Evolutionary conservation across 1,140 invertebrate genomes (phyloP).

Genomic region (Cyrtorhinus lividipennis): DNA sequence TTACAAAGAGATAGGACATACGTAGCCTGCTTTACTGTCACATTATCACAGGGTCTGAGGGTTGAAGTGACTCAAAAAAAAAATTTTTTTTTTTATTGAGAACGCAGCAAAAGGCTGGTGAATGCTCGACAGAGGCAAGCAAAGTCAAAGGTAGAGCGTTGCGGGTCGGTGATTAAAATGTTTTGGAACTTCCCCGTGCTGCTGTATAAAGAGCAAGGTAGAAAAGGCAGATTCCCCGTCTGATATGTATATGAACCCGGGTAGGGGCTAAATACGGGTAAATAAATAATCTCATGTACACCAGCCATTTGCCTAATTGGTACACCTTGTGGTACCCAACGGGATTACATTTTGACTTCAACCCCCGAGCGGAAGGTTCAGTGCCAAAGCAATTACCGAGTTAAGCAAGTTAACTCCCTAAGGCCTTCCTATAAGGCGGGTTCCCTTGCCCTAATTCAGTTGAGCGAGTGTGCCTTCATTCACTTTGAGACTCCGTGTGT

Average conservation of each 20-base stretch:
- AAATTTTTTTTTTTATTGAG: no score
- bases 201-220: not conserved
- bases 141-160: not conserved
- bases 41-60: no score
- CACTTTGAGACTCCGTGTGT: not conserved
- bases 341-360: not conserved
- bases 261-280: not conserved
- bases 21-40: no score
- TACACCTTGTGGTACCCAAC: conserved; percentile 9
- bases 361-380: not conserved
- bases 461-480: not conserved
- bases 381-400: not conserved
- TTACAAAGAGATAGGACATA: no score
- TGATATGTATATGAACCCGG: not conserved
- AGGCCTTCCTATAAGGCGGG: not conserved
- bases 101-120: no score
- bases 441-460: conserved; percentile 1
- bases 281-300: conserved; percentile 2
- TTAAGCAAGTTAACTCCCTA: conserved; percentile 9
- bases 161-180: not conserved
- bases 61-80: no score
- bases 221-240: not conserved
- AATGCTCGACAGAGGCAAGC: not conserved
- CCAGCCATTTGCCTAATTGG: conserved; percentile 8
- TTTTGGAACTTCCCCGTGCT: not conserved